A percentile compares a stretch with the other conserved stretches of the same genome.
Conservation (phyloP, 2,888 invertebrate species). For the Eledona agricola region DNA sequence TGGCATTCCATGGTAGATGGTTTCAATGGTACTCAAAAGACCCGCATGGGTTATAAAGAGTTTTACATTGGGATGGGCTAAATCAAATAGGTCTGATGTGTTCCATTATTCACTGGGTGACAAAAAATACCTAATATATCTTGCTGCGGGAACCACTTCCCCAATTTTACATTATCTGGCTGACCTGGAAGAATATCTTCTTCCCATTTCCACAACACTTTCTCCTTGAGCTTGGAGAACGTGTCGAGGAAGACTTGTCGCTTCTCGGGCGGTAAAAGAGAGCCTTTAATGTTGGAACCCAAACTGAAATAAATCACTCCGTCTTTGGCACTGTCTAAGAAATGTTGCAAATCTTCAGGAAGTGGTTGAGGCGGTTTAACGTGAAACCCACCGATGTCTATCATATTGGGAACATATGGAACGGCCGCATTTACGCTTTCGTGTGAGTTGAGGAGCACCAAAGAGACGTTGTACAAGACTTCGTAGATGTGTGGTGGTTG, state of each 20-base stretch:
- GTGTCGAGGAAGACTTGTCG: conserved; percentile 66
- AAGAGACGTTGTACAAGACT: conserved; percentile 46
- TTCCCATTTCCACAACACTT: conserved; percentile 76
- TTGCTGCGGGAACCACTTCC: conserved; percentile 54
- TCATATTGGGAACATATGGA: conserved; percentile 66
- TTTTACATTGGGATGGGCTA: conserved; percentile 31
- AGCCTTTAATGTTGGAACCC: conserved; percentile 68
- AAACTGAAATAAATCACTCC: conserved; percentile 69
- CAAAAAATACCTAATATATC: conserved; percentile 49
- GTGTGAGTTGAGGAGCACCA: conserved; percentile 59
- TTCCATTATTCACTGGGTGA: background rate
- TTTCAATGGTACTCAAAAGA: conserved; percentile 31
- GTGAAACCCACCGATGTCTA: conserved; percentile 68
- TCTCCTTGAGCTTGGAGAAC: conserved; percentile 68
- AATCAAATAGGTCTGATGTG: too few species aligned
- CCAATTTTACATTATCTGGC: conserved; percentile 59
- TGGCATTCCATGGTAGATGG: conserved; percentile 35
- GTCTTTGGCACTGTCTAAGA: conserved; percentile 64
- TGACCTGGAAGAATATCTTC: conserved; percentile 56
- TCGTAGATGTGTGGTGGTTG: conserved; percentile 46
- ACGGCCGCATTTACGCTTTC: conserved; percentile 63
- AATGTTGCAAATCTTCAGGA: conserved; percentile 62
- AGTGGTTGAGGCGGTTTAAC: conserved; percentile 47
- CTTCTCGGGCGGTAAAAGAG: conserved; percentile 65
- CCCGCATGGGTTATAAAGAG: conserved; percentile 30